Conservation (phyloP, 2,888 invertebrate species). For the Tenthredo mesomela region DNA sequence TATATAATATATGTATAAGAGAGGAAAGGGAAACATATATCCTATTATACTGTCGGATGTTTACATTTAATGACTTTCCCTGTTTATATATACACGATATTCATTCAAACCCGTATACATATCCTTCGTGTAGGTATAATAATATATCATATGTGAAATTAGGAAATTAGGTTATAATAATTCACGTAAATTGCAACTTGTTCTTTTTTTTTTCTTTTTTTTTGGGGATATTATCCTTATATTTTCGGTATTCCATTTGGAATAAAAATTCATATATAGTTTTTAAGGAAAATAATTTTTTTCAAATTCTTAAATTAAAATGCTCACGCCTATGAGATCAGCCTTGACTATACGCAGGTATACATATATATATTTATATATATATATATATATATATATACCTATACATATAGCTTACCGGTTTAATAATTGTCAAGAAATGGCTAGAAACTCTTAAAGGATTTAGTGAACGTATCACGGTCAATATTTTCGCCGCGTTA, state of each 20-base stretch:
- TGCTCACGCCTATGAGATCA: slow-evolving; percentile 12
- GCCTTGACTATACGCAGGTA: slow-evolving; percentile 6
- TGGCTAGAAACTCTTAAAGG: not conserved
- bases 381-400: slow-evolving; percentile 18
- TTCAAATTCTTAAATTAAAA: not conserved
- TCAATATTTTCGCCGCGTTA: not conserved
- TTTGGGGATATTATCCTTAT: not conserved
- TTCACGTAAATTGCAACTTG: not conserved
- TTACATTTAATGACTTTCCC: not conserved
- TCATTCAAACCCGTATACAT: not conserved
- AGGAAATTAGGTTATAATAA: no score
- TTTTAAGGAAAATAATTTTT: not conserved
- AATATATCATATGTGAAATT: no score
- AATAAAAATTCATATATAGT: not conserved
- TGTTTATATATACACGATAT: not conserved
- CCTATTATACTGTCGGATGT: not conserved
- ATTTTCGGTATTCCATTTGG: not conserved
- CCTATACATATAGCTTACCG: not conserved
- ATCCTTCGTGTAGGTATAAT: not conserved
- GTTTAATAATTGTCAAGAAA: slow-evolving; percentile 22
- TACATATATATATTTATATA: not conserved
- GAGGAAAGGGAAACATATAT: not conserved
- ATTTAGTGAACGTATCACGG: not conserved
- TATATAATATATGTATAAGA: not conserved
- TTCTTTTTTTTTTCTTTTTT: not conserved